Percentiles rank a stretch among this genome's conserved stretches.
phyloP scores from a whole-genome alignment of 2,797 vertebrate species.

The Galaxias olidus region DNA sequence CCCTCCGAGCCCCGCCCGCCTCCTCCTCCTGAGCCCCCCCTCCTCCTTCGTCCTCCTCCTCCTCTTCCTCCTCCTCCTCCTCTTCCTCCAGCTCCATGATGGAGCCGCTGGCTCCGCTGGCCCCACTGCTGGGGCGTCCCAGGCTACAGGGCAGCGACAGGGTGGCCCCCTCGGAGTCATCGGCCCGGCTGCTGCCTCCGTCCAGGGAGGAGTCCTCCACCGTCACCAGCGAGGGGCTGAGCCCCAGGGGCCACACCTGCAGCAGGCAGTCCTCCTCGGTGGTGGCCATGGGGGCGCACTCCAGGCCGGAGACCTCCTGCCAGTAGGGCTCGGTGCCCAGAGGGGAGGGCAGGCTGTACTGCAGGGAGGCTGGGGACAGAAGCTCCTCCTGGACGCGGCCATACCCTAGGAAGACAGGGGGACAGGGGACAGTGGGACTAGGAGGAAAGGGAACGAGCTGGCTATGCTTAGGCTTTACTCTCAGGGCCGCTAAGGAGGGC shows the following conservation, averaged over 20 bases:
- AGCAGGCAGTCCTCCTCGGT: conserved; percentile 92
- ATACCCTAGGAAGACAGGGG: conserved; percentile 88
- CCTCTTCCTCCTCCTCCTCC: conserved; percentile 89
- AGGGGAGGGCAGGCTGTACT: conserved; percentile 92
- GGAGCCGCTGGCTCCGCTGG: conserved; percentile 85
- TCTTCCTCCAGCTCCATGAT: conserved; percentile 95
- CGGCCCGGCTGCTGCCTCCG: conserved; percentile 90
- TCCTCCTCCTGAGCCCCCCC: conserved; percentile 60
- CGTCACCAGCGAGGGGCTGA: conserved; percentile 92
- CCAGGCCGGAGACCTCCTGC: conserved; percentile 94
- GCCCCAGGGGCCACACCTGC: conserved; percentile 93
- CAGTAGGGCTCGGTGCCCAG: conserved; percentile 93
- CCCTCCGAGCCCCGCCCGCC: conserved; percentile 62
- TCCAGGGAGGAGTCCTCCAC: conserved; percentile 98
- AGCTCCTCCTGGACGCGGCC: conserved; percentile 95
- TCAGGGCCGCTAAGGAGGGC: conserved; percentile 22
- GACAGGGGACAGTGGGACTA: conserved; percentile 78
- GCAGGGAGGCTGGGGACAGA: conserved; percentile 94
- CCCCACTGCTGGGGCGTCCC: conserved; percentile 77
- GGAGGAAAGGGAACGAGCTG: conserved; percentile 77
- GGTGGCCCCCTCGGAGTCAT: conserved; percentile 92
- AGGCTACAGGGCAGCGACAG: conserved; percentile 81
- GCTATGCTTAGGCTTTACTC: conserved; percentile 44
- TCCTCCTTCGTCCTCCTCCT: conserved; percentile 69
- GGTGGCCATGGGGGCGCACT: conserved; percentile 90